Conservation (phyloP, 2,113 vertebrate species). For the Lycaon pictus region DNA sequence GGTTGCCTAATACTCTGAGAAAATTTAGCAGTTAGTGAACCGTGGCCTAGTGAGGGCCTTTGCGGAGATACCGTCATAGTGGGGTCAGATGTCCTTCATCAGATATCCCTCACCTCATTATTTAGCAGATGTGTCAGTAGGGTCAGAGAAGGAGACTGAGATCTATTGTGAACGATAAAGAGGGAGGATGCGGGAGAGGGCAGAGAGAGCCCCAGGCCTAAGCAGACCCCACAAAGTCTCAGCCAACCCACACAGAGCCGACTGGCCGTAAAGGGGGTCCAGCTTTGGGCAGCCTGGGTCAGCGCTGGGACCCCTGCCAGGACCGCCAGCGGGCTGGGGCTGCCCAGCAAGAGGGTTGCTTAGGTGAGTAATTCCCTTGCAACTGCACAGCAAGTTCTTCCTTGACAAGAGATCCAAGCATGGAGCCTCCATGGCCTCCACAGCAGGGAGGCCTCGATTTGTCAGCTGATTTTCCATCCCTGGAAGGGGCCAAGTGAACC, state of each 20-base stretch:
- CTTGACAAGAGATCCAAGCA: neutral
- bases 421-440: neutral
- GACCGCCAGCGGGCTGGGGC: neutral
- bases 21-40: neutral
- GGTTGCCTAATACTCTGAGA: neutral
- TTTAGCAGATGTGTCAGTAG: neutral
- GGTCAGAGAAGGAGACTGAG: conserved; percentile 10
- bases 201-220: neutral
- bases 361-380: neutral
- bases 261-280: neutral
- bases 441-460: neutral
- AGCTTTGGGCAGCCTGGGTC: neutral
- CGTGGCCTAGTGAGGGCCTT: neutral
- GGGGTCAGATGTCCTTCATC: neutral
- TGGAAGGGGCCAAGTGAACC: neutral
- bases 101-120: neutral
- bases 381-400: neutral
- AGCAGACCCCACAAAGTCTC: neutral
- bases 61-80: neutral
- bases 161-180: neutral
- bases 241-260: neutral
- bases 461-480: neutral
- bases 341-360: neutral
- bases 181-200: neutral
- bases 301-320: neutral